phyloP scores from a whole-genome alignment of 2,888 invertebrate genomes.

The Chrysolina haemoptera region DNA sequence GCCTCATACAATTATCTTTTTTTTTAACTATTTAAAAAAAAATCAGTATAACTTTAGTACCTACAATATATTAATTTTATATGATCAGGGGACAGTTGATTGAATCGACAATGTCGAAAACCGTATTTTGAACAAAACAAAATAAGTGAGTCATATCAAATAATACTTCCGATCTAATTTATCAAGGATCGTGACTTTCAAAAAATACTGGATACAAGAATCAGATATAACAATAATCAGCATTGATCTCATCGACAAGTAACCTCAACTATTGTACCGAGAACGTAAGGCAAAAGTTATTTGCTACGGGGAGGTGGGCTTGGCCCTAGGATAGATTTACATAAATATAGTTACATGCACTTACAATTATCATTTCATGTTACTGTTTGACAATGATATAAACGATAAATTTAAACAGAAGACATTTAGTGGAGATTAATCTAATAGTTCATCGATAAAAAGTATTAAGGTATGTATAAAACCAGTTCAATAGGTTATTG shows the following conservation, averaged over 20 bases:
- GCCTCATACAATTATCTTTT: too few species aligned
- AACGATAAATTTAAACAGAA: not conserved
- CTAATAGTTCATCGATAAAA: too few species aligned
- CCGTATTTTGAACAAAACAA: too few species aligned
- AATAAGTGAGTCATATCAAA: not conserved
- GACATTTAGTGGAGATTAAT: not conserved
- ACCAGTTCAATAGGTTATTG: too few species aligned
- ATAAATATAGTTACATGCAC: slow-evolving; percentile 27
- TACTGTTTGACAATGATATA: not conserved
- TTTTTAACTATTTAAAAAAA: too few species aligned
- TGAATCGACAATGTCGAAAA: too few species aligned
- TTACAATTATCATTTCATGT: slow-evolving; percentile 7
- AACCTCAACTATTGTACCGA: slow-evolving; percentile 1
- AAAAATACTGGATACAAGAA: not conserved
- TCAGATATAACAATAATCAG: not conserved
- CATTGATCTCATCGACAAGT: slow-evolving; percentile 17
- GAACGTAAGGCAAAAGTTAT: not conserved
- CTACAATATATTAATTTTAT: too few species aligned
- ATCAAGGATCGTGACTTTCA: not conserved
- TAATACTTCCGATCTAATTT: not conserved
- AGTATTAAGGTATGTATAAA: too few species aligned
- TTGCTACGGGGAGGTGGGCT: slow-evolving; percentile 22
- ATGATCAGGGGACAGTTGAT: too few species aligned
- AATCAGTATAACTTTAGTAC: too few species aligned
- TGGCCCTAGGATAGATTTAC: slow-evolving; percentile 24